Conservation (phyloP, 2,888 invertebrate species). For the Microplitis deprimator region DNA sequence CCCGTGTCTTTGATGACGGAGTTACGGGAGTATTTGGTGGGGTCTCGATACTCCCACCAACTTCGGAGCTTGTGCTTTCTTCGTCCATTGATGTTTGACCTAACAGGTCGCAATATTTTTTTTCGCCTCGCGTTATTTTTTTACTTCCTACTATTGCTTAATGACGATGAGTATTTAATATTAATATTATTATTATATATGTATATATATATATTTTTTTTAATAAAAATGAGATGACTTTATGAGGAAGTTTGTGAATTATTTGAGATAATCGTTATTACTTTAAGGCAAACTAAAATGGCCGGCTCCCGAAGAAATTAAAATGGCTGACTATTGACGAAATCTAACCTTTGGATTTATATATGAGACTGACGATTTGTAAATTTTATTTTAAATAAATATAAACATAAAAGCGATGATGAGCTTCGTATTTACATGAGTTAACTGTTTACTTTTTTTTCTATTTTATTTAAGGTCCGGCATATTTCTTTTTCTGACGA, state of each 20-base stretch:
- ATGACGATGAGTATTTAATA: conserved; percentile 61
- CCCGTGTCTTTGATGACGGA: conserved; percentile 63
- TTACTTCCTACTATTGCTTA: conserved; percentile 54
- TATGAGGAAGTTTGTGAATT: neutral
- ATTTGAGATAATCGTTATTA: conserved; percentile 8
- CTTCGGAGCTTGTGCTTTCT: conserved; percentile 65
- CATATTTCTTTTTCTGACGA: too few relatives aligned
- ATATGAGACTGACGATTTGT: too few relatives aligned
- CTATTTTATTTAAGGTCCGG: too few relatives aligned
- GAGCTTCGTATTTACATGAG: too few relatives aligned
- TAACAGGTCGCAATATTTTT: conserved; percentile 66
- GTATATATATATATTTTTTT: neutral
- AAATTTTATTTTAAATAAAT: too few relatives aligned
- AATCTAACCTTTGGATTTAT: too few relatives aligned
- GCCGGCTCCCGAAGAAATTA: too few relatives aligned
- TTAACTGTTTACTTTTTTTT: too few relatives aligned
- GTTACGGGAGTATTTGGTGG: conserved; percentile 70
- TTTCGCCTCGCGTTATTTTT: conserved; percentile 46
- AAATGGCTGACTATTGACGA: too few relatives aligned
- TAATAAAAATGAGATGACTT: too few relatives aligned
- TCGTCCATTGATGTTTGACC: conserved; percentile 71
- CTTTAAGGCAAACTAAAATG: too few relatives aligned
- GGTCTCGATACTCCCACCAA: conserved; percentile 62
- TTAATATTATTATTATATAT: neutral
- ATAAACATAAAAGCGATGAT: too few relatives aligned